Evolutionary conservation across 1,140 invertebrate genomes (phyloP).

Genomic region (Doryteuthis pealeii): DNA sequence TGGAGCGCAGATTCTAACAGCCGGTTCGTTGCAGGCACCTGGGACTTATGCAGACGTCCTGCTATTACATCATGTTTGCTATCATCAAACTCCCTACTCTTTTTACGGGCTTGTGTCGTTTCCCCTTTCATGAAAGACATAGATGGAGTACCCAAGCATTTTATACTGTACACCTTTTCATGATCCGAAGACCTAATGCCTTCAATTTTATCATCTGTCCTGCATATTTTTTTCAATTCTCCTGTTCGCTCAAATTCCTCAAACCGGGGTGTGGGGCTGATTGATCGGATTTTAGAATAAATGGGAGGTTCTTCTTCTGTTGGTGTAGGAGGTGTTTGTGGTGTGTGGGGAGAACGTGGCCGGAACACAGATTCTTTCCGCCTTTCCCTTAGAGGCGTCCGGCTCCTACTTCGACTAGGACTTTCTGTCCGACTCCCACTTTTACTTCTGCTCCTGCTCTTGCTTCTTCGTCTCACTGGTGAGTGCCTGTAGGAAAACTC

Average conservation of each 20-base stretch:
- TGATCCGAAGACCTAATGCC: background rate
- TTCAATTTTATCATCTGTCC: conserved; percentile 1
- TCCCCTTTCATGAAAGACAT: background rate
- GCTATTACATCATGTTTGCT: background rate
- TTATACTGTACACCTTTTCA: background rate
- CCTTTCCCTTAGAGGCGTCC: conserved; percentile 17
- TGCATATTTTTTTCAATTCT: conserved; percentile 2
- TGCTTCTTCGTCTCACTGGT: background rate
- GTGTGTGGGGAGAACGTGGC: conserved; percentile 11
- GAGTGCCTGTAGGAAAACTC: conserved; percentile 10
- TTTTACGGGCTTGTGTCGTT: background rate
- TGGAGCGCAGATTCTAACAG: background rate
- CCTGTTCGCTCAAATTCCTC: conserved; percentile 20
- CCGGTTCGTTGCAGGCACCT: background rate
- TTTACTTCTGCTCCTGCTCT: conserved; percentile 6
- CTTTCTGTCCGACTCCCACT: background rate
- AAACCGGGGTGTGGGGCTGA: conserved; percentile 12
- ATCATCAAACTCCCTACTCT: conserved; percentile 3
- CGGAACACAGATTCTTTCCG: conserved; percentile 12
- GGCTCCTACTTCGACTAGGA: background rate
- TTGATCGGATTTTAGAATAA: conserved; percentile 22
- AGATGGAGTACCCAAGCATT: background rate
- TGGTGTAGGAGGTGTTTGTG: conserved; percentile 40
- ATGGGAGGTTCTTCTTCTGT: conserved; percentile 36
- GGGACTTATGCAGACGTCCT: background rate